These are phyloP conservation scores for Eupeodes corollae DNA, from an alignment of 1,140 invertebrate species.

Conservation along the genomic window DNA sequence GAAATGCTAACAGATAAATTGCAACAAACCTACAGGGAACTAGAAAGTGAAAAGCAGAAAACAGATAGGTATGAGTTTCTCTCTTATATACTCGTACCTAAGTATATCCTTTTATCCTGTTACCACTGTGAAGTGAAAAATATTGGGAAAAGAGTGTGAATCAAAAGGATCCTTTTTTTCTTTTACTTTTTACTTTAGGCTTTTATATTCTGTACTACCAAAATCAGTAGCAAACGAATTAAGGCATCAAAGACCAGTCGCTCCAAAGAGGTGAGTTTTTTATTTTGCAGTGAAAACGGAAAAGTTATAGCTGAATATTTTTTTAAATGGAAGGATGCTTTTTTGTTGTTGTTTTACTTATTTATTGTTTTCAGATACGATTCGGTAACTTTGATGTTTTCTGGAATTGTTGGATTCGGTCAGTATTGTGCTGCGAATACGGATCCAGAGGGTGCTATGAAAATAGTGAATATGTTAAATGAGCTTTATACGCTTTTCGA, in stretches of 20 bases:
- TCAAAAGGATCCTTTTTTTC: not conserved
- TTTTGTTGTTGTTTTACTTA: conserved; percentile 3
- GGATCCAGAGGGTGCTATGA: conserved; percentile 79
- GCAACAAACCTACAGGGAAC: conserved; percentile 86
- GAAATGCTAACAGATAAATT: conserved; percentile 93
- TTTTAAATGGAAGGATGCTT: not conserved
- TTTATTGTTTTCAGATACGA: conserved; percentile 54
- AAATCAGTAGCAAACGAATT: conserved; percentile 87
- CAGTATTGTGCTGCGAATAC: conserved; percentile 76
- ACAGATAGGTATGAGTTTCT: conserved; percentile 69
- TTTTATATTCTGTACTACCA: conserved; percentile 88
- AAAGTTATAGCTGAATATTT: not conserved
- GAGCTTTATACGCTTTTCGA: conserved; percentile 85
- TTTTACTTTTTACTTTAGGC: conserved; percentile 40
- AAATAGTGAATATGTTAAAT: conserved; percentile 85
- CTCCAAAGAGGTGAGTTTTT: conserved; percentile 48
- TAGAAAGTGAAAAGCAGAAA: conserved; percentile 92
- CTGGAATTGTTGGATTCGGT: conserved; percentile 86
- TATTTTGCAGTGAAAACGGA: conserved; percentile 2
- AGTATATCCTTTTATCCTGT: too few relatives aligned
- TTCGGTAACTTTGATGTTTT: conserved; percentile 83
- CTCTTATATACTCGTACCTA: too few relatives aligned
- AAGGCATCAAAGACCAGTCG: conserved; percentile 76
- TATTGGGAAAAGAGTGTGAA: too few relatives aligned
- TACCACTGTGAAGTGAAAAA: too few relatives aligned